Conservation (phyloP, 2,797 vertebrate species). For the Crotalus adamanteus region DNA sequence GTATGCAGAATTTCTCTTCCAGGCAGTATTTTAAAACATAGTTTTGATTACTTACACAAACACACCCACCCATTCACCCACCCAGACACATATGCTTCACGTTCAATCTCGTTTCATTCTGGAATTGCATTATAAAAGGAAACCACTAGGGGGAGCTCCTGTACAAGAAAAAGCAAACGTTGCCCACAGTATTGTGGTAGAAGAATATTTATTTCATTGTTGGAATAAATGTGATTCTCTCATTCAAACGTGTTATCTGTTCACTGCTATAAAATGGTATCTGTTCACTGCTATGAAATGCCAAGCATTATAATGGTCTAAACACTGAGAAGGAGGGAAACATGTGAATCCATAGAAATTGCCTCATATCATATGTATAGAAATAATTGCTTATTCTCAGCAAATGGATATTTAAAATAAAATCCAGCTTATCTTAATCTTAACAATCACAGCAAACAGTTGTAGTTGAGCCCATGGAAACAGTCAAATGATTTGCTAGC, state of each 20-base stretch:
- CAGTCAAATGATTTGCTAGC: not conserved
- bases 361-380: not conserved
- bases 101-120: not conserved
- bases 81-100: not conserved
- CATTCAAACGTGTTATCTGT: constrained; percentile 47
- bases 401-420: not conserved
- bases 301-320: not conserved
- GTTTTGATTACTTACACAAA: not conserved
- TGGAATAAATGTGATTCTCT: constrained; percentile 48
- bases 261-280: not conserved
- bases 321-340: not conserved
- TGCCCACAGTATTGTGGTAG: not conserved
- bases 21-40: not conserved
- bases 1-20: not conserved
- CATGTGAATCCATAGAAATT: not conserved
- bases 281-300: not conserved
- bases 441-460: not conserved
- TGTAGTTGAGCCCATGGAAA: too few relatives aligned
- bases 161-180: constrained; percentile 54
- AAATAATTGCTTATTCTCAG: not conserved
- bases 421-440: not conserved
- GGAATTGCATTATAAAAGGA: not conserved
- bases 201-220: constrained; percentile 20
- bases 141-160: constrained; percentile 59
- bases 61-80: not conserved